Evolutionary conservation across 2,113 vertebrate genomes (phyloP).

Genomic region (Poeciliopsis occidentalis): DNA sequence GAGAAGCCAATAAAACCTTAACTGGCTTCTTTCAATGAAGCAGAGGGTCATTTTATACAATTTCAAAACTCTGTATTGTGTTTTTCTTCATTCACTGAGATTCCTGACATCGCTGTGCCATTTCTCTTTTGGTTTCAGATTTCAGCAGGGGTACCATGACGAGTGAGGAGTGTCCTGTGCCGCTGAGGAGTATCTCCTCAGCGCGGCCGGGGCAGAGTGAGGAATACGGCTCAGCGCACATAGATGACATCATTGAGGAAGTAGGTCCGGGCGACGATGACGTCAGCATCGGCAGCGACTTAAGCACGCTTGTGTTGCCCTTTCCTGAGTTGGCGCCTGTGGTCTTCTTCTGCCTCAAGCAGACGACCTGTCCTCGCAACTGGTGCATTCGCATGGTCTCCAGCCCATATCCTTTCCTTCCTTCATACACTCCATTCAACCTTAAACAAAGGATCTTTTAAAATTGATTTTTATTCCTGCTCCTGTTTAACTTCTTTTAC

Average conservation of each 20-base stretch:
- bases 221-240: slow-evolving; percentile 75
- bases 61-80: not conserved
- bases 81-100: not conserved
- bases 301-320: slow-evolving; percentile 85
- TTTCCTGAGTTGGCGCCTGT: slow-evolving; percentile 93
- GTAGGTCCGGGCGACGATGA: slow-evolving; percentile 83
- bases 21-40: not conserved
- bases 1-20: not conserved
- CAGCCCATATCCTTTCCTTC: slow-evolving; percentile 95
- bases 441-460: not conserved
- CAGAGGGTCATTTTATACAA: not conserved
- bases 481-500: too few relatives aligned
- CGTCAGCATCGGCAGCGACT: slow-evolving; percentile 79
- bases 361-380: slow-evolving; percentile 94
- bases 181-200: slow-evolving; percentile 76
- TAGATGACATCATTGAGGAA: slow-evolving; percentile 81
- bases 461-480: too few relatives aligned
- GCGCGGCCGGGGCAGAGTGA: slow-evolving; percentile 75
- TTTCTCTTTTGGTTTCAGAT: slow-evolving; percentile 69
- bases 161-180: slow-evolving; percentile 85
- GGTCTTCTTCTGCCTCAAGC: slow-evolving; percentile 97
- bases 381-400: slow-evolving; percentile 99
- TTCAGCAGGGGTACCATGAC: slow-evolving; percentile 78
- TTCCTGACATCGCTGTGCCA: slow-evolving; percentile 1
- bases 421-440: not conserved